Base-by-base conservation (phyloP, 2,113 vertebrate genomes). In the Neomonachus schauinslandi region DNA sequence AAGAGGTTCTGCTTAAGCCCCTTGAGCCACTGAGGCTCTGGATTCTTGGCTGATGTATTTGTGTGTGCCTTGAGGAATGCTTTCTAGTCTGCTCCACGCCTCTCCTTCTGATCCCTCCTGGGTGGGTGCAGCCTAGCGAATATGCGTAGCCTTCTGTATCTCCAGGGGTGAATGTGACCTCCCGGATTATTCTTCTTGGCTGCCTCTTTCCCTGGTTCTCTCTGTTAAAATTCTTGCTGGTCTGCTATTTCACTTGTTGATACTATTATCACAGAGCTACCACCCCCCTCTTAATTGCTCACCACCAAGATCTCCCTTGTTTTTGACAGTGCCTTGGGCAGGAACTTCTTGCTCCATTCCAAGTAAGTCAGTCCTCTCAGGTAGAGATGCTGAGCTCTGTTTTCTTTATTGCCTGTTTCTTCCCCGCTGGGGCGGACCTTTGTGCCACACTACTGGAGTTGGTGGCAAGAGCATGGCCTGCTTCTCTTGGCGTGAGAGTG, bases 41-140 rank as follows among this genome's bases (percentile, higher is more conserved):
- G 61, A 7, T 9, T 77, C 31, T 93, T 93, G 31, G 16, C 53
- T 85, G 71, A 80, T 92, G 63, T 63, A 85, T 89, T 36, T 93
- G 18, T 85, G 28, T 89, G 39, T 92, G 84, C 31, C 69, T 89
- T 89, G 36, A 94, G 31, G 80, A 92, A 76, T 88, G 24, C 76
- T 95, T 94, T 77, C 42, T 67, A 57, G 46, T 90, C 42, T 49
- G 15, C 67, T 67, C 21, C 26, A 36, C 1, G 57, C 16, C 33
- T 21, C 33, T 67, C 24, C 13, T 61, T 84, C 69, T 95, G 77
- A 59, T 77, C 51, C 39, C 49, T 57, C 51, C 21, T 84, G 9
- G 36, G 28, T 89, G 51, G 59, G 28, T 89, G 28, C 19, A 89
- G 61, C 61, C 39, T 92, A 69, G 28, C 24, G 59, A 9, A 53